Percentiles rank a stretch among this genome's conserved stretches.
Conservation (phyloP, 2,113 vertebrate genomes). For the Vireo altiloquus region DNA sequence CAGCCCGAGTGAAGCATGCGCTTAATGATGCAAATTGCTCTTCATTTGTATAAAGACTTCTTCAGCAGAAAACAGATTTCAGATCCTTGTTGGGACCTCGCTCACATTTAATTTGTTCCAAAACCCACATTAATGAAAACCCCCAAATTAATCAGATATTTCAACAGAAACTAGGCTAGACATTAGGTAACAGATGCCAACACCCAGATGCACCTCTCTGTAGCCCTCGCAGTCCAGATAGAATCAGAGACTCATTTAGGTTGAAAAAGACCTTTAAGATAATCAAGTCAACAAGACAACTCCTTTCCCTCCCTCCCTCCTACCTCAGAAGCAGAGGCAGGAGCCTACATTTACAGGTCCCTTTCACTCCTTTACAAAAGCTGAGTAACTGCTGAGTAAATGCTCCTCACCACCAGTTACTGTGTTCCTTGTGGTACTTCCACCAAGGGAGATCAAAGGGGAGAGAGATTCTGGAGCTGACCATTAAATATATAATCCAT, state of each 20-base stretch:
- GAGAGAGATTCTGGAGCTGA: neutral
- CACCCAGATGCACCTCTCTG: neutral
- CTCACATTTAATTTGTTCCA: slow-evolving; percentile 12
- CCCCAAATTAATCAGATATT: neutral
- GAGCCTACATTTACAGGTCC: neutral
- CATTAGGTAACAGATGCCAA: neutral
- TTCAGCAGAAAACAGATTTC: neutral
- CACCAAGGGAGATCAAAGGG: neutral
- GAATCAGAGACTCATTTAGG: neutral
- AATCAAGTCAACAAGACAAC: neutral
- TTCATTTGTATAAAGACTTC: neutral
- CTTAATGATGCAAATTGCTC: neutral
- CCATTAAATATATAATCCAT: neutral
- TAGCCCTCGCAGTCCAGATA: neutral
- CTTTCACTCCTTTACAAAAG: neutral
- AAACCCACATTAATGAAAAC: slow-evolving; percentile 19
- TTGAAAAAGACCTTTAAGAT: neutral
- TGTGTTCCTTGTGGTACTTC: neutral
- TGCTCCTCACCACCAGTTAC: neutral
- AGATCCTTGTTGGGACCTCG: neutral
- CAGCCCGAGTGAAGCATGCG: accelerated
- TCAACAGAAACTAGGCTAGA: slow-evolving; percentile 4
- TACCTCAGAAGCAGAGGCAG: neutral
- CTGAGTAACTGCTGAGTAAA: neutral
- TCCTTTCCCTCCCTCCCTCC: neutral